Conservation (phyloP, 2,113 vertebrate species). For the Apodemus speciosus region DNA sequence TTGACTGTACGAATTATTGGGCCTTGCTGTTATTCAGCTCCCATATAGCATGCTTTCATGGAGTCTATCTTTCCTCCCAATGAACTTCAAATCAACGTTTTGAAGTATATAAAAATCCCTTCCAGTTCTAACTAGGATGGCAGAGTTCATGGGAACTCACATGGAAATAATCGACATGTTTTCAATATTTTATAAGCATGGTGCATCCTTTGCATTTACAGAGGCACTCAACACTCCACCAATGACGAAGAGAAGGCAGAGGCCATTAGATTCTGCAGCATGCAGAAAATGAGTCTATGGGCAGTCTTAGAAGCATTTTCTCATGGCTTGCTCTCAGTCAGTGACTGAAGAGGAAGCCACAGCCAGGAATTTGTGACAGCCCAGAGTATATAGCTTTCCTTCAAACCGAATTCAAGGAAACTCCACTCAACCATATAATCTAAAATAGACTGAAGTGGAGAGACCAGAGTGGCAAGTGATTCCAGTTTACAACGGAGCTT, state of each 20-base stretch:
- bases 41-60: neutral
- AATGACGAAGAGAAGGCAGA: neutral
- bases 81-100: slow-evolving; percentile 9
- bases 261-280: neutral
- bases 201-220: neutral
- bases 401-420: neutral
- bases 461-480: neutral
- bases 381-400: neutral
- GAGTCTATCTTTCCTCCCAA: neutral
- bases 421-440: neutral
- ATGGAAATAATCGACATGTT: neutral
- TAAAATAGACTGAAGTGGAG: neutral
- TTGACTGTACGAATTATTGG: neutral
- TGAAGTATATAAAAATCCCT: neutral
- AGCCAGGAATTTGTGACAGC: neutral
- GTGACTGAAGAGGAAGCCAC: neutral
- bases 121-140: neutral
- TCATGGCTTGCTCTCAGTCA: neutral
- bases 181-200: slow-evolving; percentile 9
- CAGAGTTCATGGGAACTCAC: slow-evolving; percentile 24
- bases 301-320: neutral
- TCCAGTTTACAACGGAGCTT: neutral
- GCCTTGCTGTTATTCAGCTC: neutral
- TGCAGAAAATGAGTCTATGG: neutral
- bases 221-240: neutral